These are phyloP conservation scores for Drosophila ogumai DNA, from an alignment of 1,140 invertebrate species.

Conservation along the genomic window DNA sequence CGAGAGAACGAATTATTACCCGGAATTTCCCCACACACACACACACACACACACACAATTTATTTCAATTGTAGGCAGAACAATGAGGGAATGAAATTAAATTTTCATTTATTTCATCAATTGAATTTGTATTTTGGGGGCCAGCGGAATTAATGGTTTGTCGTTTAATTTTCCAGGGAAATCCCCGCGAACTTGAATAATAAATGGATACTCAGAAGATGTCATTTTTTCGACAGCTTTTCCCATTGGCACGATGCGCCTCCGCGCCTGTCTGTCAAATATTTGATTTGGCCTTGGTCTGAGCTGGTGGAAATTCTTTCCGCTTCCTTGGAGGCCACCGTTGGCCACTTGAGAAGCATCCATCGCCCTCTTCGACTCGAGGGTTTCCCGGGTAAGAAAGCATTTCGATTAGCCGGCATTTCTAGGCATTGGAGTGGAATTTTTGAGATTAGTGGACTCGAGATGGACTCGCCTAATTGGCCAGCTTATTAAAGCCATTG, in stretches of 20 bases:
- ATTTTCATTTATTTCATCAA: conserved; percentile 45
- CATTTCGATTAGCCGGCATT: conserved; percentile 26
- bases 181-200: conserved; percentile 19
- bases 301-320: conserved; percentile 4
- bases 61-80: conserved; percentile 8
- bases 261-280: conserved; percentile 32
- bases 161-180: conserved; percentile 36
- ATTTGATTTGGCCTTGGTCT: conserved; percentile 55
- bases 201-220: conserved; percentile 16
- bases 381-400: conserved; percentile 13
- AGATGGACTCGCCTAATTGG: conserved; percentile 54
- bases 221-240: conserved; percentile 34
- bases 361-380: conserved; percentile 2
- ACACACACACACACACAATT: neutral
- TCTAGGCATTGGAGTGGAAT: conserved; percentile 46
- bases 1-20: conserved; percentile 6
- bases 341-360: conserved; percentile 15
- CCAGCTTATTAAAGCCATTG: conserved; percentile 56
- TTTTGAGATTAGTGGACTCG: conserved; percentile 53
- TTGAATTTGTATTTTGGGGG: conserved; percentile 31
- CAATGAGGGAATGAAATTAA: conserved; percentile 7
- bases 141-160: conserved; percentile 34
- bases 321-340: conserved; percentile 8
- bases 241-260: conserved; percentile 2
- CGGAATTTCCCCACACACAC: conserved; percentile 2